These are phyloP conservation scores for Chouioia cunea DNA, from an alignment of 2,888 invertebrate genomes.

Conservation along the genomic window DNA sequence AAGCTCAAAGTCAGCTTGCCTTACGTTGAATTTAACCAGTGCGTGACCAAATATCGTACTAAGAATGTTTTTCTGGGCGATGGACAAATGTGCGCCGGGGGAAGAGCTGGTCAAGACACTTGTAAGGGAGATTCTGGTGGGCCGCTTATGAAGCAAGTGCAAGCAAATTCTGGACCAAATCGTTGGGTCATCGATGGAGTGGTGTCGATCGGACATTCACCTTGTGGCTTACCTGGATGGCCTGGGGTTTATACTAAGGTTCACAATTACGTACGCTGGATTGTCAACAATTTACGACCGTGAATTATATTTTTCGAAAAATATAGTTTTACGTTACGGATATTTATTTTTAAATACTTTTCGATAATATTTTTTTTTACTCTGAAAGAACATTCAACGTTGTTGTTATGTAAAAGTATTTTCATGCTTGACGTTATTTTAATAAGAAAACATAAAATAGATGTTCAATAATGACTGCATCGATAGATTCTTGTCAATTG, in stretches of 20 bases:
- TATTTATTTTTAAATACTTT: too few species aligned
- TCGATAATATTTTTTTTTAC: too few species aligned
- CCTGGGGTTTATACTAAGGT: slow-evolving; percentile 76
- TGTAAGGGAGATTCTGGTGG: slow-evolving; percentile 85
- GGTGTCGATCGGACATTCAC: slow-evolving; percentile 74
- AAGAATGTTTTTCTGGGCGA: slow-evolving; percentile 68
- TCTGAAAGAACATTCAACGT: too few species aligned
- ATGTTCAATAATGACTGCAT: too few species aligned
- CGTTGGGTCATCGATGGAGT: slow-evolving; percentile 72
- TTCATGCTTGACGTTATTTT: too few species aligned
- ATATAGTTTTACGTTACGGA: too few species aligned
- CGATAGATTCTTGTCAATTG: too few species aligned
- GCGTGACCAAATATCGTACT: slow-evolving; percentile 71
- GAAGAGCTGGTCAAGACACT: slow-evolving; percentile 77
- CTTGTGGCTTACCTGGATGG: slow-evolving; percentile 71
- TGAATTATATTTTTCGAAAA: too few species aligned
- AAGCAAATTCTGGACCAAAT: slow-evolving; percentile 48
- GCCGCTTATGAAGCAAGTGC: slow-evolving; percentile 74
- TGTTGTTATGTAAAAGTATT: too few species aligned
- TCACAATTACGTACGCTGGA: slow-evolving; percentile 71
- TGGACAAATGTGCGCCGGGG: slow-evolving; percentile 80
- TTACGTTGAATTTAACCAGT: slow-evolving; percentile 68
- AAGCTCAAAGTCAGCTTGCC: slow-evolving; percentile 72
- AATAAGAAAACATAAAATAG: too few species aligned
- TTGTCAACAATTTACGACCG: too few species aligned